Conservation (phyloP, 2,113 vertebrate genomes). For the Seriola dumerili region DNA sequence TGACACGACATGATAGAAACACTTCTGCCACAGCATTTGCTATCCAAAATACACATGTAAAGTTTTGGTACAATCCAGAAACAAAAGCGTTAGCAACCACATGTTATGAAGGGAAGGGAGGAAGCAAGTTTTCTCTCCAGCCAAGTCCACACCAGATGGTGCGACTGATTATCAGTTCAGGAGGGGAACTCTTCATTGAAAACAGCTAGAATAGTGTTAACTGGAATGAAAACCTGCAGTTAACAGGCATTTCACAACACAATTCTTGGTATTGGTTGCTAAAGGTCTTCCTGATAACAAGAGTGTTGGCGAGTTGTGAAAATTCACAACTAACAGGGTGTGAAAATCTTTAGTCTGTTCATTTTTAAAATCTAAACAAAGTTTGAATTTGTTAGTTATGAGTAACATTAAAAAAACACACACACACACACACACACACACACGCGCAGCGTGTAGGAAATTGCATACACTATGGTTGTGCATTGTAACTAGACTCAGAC, state of each 20-base stretch:
- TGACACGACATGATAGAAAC: background rate
- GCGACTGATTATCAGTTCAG: background rate
- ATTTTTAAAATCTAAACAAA: background rate
- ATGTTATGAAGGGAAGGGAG: background rate
- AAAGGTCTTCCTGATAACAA: background rate
- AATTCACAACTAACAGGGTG: background rate
- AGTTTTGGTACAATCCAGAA: background rate
- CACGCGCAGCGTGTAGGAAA: background rate
- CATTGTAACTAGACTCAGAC: background rate
- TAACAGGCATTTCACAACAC: background rate
- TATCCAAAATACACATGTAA: background rate
- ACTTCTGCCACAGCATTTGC: background rate
- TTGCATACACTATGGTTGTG: background rate
- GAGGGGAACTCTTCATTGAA: background rate
- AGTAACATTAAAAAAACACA: background rate
- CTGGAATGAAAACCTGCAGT: background rate
- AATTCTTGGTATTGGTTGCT: background rate
- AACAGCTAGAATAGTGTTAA: no score
- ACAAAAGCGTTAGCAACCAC: background rate
- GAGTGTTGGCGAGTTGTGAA: slow-evolving; percentile 20
- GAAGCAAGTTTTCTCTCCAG: background rate
- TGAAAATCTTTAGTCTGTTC: background rate
- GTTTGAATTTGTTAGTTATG: no score
- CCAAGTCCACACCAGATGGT: background rate
- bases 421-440: no score